Conservation (phyloP, 1,140 invertebrate genomes). For the Macrobrachium rosenbergii region DNA sequence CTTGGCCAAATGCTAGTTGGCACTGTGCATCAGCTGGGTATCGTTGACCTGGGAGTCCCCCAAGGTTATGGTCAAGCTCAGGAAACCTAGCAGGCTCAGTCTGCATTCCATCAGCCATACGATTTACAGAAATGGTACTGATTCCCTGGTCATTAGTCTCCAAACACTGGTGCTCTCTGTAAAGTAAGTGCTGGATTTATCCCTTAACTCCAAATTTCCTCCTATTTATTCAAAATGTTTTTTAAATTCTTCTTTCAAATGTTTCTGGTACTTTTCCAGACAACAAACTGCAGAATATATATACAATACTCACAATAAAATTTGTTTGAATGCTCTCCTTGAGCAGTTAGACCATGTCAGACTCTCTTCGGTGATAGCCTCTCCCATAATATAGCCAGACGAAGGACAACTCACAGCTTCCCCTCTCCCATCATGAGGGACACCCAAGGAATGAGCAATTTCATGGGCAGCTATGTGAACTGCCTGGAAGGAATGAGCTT, state of each 20-base stretch:
- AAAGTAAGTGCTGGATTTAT: background rate
- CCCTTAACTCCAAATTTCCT: too few relatives aligned
- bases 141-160: background rate
- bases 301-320: slow-evolving; percentile 2
- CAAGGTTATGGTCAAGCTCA: slow-evolving; percentile 41
- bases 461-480: slow-evolving; percentile 50
- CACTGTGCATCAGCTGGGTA: slow-evolving; percentile 51
- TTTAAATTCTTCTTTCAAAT: background rate
- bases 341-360: slow-evolving; percentile 45
- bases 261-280: background rate
- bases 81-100: background rate
- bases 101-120: too few relatives aligned
- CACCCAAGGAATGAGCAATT: slow-evolving; percentile 50
- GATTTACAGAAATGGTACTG: too few relatives aligned
- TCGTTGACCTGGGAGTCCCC: slow-evolving; percentile 39
- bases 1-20: slow-evolving; percentile 23
- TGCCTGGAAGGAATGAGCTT: slow-evolving; percentile 41
- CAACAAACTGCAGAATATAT: background rate
- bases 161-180: slow-evolving; percentile 7
- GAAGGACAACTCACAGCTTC: background rate
- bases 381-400: slow-evolving; percentile 40
- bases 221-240: too few relatives aligned
- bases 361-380: background rate
- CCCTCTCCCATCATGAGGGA: slow-evolving; percentile 43
- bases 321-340: slow-evolving; percentile 24